These are phyloP conservation scores for Pammene fasciana DNA, from an alignment of 2,888 invertebrate species.

Conservation along the genomic window DNA sequence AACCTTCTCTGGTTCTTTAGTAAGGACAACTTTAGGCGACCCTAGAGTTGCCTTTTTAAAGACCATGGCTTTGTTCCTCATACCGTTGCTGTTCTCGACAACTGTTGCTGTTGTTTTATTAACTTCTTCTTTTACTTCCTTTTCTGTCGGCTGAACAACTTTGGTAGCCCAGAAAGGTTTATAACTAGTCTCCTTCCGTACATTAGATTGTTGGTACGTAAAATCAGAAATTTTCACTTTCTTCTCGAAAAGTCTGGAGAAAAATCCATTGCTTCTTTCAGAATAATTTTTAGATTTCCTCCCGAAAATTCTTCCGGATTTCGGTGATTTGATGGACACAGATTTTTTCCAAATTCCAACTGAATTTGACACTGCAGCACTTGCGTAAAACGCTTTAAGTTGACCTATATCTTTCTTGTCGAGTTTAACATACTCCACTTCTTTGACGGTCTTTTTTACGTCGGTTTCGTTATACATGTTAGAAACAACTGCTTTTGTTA, in stretches of 20 bases:
- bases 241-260: conserved; percentile 63
- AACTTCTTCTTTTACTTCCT: conserved; percentile 42
- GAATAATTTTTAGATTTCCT: conserved; percentile 44
- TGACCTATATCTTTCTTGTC: conserved; percentile 64
- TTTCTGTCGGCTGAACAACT: conserved; percentile 49
- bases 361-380: conserved; percentile 51
- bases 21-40: conserved; percentile 55
- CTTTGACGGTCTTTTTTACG: conserved; percentile 60
- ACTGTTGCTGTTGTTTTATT: conserved; percentile 46
- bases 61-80: conserved; percentile 53
- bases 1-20: conserved; percentile 43
- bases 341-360: conserved; percentile 69
- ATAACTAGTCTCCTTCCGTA: conserved; percentile 64
- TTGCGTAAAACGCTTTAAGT: conserved; percentile 59
- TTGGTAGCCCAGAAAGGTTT: conserved; percentile 69
- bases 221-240: conserved; percentile 69
- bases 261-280: conserved; percentile 54
- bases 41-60: conserved; percentile 52
- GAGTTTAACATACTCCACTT: conserved; percentile 59
- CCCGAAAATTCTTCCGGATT: conserved; percentile 63
- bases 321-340: conserved; percentile 69
- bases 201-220: conserved; percentile 63
- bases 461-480: conserved; percentile 34
- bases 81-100: conserved; percentile 50
- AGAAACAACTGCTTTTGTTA: conserved; percentile 42